Evolutionary conservation across 2,797 vertebrate genomes (phyloP).

Genomic region (Spinibarbus caldwelli): DNA sequence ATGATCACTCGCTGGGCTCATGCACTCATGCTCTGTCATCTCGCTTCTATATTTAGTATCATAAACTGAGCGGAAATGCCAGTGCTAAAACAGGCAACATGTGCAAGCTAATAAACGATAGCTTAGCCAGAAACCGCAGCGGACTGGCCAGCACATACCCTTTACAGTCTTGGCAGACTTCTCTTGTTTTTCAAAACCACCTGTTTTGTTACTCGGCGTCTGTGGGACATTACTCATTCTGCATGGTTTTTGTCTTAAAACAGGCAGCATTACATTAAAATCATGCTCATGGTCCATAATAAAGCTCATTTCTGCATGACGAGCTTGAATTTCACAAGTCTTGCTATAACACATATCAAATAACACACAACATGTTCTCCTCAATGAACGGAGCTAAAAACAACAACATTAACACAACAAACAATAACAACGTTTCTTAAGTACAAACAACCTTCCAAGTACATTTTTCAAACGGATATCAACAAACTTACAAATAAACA

Average conservation of each 20-base stretch:
- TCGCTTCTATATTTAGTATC: conserved; percentile 12
- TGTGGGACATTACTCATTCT: background rate
- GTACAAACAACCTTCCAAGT: background rate
- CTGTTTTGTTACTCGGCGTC: background rate
- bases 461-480: background rate
- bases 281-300: background rate
- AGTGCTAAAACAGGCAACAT: conserved; percentile 18
- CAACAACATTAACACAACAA: background rate
- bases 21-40: background rate
- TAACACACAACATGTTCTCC: background rate
- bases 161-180: conserved; percentile 1
- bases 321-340: background rate
- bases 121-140: conserved; percentile 1
- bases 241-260: background rate
- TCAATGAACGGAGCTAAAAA: background rate
- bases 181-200: conserved; percentile 13
- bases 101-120: conserved; percentile 29
- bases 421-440: background rate
- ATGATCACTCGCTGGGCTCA: background rate
- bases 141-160: background rate
- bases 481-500: background rate
- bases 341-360: background rate
- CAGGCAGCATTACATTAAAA: background rate
- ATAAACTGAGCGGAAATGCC: background rate
- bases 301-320: background rate